These are phyloP conservation scores for Amphiura filiformis DNA, from an alignment of 35 echinoderm and acorn worm species.

Conservation along the genomic window DNA sequence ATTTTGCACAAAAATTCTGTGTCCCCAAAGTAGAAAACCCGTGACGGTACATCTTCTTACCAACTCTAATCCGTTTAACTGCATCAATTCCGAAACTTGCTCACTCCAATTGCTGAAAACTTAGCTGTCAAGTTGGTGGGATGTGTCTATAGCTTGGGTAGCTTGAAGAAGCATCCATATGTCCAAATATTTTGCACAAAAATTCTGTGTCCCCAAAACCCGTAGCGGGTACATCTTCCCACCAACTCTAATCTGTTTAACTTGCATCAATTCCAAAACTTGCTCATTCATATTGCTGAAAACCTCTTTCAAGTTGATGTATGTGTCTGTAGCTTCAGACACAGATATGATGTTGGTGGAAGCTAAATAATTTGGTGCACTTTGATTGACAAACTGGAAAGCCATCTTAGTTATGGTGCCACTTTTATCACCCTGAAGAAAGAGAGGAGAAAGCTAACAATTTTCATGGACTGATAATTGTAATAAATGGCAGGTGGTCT, in stretches of 20 bases:
- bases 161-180: too few species aligned
- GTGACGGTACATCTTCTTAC: neutral
- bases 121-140: too few species aligned
- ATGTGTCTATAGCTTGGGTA: too few species aligned
- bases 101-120: neutral
- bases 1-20: neutral
- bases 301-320: too few species aligned
- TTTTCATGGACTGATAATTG: too few species aligned
- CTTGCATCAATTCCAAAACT: too few species aligned
- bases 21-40: neutral
- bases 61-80: neutral
- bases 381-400: neutral
- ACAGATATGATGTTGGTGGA: neutral
- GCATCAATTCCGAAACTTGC: neutral
- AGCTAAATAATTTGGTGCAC: neutral
- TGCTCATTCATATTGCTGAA: too few species aligned
- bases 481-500: too few species aligned
- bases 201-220: too few species aligned
- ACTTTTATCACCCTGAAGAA: neutral
- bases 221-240: too few species aligned
- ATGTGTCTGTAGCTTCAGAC: neutral
- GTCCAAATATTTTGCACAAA: too few species aligned
- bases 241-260: too few species aligned
- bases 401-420: neutral
- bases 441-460: neutral